Percentiles rank a stretch among this genome's conserved stretches.
phyloP scores from a whole-genome alignment of 1,140 invertebrate genomes.

The Gyrodactylus bullatarudis region DNA sequence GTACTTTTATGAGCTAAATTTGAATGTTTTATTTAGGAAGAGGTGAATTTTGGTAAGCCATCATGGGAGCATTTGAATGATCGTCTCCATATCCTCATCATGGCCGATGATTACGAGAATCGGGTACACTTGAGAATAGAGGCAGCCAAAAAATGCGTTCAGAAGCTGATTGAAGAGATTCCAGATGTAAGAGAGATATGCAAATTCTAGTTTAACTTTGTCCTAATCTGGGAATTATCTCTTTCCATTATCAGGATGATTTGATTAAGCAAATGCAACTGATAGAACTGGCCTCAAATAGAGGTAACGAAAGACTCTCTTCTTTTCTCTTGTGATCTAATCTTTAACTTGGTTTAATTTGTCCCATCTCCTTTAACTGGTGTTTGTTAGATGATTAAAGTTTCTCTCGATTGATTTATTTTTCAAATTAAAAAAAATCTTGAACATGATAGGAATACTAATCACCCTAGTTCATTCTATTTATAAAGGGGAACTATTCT shows the following conservation, averaged over 20 bases:
- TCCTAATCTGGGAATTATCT: too few relatives aligned
- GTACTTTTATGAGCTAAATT: too few relatives aligned
- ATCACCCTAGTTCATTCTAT: too few relatives aligned
- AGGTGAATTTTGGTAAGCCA: slow-evolving; percentile 73
- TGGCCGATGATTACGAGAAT: slow-evolving; percentile 79
- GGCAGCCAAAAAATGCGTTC: slow-evolving; percentile 68
- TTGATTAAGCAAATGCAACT: background rate
- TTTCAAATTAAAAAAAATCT: too few relatives aligned
- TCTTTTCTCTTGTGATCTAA: background rate
- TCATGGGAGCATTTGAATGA: slow-evolving; percentile 93
- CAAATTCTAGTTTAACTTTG: too few relatives aligned
- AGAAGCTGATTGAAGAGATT: slow-evolving; percentile 13
- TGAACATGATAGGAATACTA: too few relatives aligned
- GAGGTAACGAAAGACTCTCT: background rate
- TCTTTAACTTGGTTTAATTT: background rate
- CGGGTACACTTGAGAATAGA: slow-evolving; percentile 56
- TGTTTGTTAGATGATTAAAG: too few relatives aligned
- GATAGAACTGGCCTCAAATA: background rate
- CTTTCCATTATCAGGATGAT: background rate
- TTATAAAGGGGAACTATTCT: too few relatives aligned
- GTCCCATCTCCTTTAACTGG: too few relatives aligned
- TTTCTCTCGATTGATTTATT: too few relatives aligned
- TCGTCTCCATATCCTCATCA: slow-evolving; percentile 70
- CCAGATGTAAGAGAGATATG: background rate
- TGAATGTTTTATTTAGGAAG: too few relatives aligned